Evolutionary conservation across 2,888 invertebrate genomes (phyloP), one percentile per base, ranked within the genome.

Genomic region (Acrocyrtus sp.): DNA sequence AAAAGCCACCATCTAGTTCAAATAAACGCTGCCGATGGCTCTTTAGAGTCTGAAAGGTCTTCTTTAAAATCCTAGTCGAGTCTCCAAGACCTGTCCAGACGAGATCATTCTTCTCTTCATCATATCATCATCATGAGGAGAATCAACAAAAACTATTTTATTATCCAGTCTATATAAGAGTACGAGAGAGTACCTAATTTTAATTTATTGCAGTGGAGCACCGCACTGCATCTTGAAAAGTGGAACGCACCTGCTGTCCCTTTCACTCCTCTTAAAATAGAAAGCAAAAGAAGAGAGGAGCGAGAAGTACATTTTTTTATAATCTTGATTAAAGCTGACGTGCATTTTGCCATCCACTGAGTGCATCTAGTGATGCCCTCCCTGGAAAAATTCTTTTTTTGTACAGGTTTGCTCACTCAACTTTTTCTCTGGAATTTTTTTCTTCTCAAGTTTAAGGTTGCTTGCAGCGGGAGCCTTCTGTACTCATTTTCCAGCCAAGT

Each of bases 231-330:
- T 17, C 6, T 43, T 19, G 15, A 15, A 22, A 24, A 22, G 24
- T 51, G 34, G 15, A 65, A 26, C 63, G 45, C 62, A 65, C 63
- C 63, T 65, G 63, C 54, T 65, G 54, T 63, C 22, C 34, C 29
- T 39, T 54, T 54, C 57, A 43, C 43, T 24, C 22, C 17, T 48
- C 24, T 12, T 2, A 54, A 19, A 12, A 54, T 17, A 26, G 24
- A 58, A 47, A 21, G 21, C 47, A 47, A 47, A 47, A 17, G 21
- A 47, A 47, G 47, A 47, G 45, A 15, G 22, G 6, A 5, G 34
- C 8, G 19, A 50, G 19, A 10, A 39, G 41, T 22, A 3, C 45
- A 34, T 6, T 27, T 50, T 6, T 45, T 45, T 53, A 45, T 21
- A 45, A 54, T 26, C 17, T 22, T 39, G 43, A 17, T 29, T 24